Conservation (phyloP, 2,113 vertebrate species). For the Periophthalmus modestus region DNA sequence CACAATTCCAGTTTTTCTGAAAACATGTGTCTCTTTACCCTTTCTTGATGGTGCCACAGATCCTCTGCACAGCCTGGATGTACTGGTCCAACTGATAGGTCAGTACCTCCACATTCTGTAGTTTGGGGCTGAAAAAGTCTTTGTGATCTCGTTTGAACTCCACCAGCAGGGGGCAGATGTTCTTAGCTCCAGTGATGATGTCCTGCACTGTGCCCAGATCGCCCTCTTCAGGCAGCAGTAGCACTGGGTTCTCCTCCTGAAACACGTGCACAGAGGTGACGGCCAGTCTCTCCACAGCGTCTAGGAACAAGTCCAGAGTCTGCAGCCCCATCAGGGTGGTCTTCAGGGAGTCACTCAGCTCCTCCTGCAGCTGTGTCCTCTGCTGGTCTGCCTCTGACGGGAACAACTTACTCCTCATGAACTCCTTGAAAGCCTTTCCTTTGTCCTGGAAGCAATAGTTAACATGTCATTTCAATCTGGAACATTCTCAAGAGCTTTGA, state of each 20-base stretch:
- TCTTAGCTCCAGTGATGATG: conserved; percentile 44
- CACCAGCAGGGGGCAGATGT: conserved; percentile 58
- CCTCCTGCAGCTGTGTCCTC: conserved; percentile 48
- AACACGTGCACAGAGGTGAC: conserved; percentile 72
- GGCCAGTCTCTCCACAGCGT: conserved; percentile 73
- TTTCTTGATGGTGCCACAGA: conserved; percentile 43
- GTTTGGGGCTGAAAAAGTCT: conserved; percentile 62
- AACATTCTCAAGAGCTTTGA: no score
- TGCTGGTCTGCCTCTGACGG: conserved; percentile 18
- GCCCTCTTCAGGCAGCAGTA: conserved; percentile 39
- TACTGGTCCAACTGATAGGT: conserved; percentile 67
- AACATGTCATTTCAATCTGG: no score
- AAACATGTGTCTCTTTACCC: not conserved
- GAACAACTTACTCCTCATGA: conserved; percentile 44
- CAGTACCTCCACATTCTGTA: conserved; percentile 59
- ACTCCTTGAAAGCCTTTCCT: conserved; percentile 36
- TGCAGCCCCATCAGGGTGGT: conserved; percentile 58
- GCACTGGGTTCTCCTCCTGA: conserved; percentile 23
- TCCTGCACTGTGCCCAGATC: conserved; percentile 29
- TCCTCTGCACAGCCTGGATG: conserved; percentile 45
- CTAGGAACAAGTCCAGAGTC: conserved; percentile 64
- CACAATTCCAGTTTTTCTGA: no score
- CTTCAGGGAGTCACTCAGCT: conserved; percentile 56
- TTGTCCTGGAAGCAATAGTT: not conserved
- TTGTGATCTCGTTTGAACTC: conserved; percentile 63